Conservation (phyloP, 2,113 vertebrate species). For the pig (Sus scrofa) region T2T-Sscrofa CM000827.6:76518001-76518500, state of each 20-base stretch:
- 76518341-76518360: background rate
- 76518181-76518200: background rate
- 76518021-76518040: constrained; percentile 61
- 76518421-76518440: background rate
- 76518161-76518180: background rate
- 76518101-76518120: background rate
- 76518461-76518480: background rate
- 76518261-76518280: background rate
- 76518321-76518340: background rate
- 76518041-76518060: background rate
- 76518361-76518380: background rate
- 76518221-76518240: background rate
- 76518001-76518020: background rate
- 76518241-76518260: background rate
- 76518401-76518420: background rate
- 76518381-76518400: background rate
- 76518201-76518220: background rate
- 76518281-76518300: background rate
- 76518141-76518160: background rate
- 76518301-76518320: background rate
- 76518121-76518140: constrained; percentile 28
- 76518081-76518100: background rate
- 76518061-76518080: background rate
- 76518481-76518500: background rate
- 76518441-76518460: background rate